phyloP scores from a whole-genome alignment of 2,888 invertebrate species.

The Pterobdella sp. region DNA sequence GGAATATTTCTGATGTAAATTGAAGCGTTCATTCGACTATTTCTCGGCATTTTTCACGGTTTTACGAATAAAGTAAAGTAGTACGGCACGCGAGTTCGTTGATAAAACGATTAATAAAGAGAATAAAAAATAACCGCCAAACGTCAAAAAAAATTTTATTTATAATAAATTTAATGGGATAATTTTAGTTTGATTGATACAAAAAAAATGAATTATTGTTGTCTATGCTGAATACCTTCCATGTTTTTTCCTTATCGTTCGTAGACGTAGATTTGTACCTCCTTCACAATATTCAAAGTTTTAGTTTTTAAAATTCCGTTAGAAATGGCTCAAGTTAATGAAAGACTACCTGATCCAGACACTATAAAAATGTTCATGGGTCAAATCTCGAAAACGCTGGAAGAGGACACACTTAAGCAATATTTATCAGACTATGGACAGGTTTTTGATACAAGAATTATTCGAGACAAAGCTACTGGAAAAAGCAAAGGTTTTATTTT shows the following conservation, averaged over 20 bases:
- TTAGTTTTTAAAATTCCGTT: no score
- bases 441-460: slow-evolving; percentile 28
- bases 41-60: neutral
- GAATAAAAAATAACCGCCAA: neutral
- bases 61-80: neutral
- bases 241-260: no score
- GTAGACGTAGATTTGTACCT: no score
- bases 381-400: slow-evolving; percentile 29
- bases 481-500: slow-evolving; percentile 27
- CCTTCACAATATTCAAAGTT: no score
- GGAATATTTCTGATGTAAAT: neutral
- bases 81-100: neutral
- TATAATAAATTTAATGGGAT: neutral
- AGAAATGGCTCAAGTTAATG: neutral
- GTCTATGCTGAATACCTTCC: no score
- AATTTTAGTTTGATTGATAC: no score
- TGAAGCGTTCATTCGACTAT: neutral
- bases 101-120: neutral
- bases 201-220: no score
- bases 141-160: neutral
- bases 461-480: slow-evolving; percentile 27
- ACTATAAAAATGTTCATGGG: slow-evolving; percentile 33
- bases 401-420: slow-evolving; percentile 28
- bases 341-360: slow-evolving; percentile 28
- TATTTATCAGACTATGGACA: slow-evolving; percentile 31